Evolutionary conservation across 1,140 invertebrate species (phyloP).

Genomic region (Anastrepha ludens): DNA sequence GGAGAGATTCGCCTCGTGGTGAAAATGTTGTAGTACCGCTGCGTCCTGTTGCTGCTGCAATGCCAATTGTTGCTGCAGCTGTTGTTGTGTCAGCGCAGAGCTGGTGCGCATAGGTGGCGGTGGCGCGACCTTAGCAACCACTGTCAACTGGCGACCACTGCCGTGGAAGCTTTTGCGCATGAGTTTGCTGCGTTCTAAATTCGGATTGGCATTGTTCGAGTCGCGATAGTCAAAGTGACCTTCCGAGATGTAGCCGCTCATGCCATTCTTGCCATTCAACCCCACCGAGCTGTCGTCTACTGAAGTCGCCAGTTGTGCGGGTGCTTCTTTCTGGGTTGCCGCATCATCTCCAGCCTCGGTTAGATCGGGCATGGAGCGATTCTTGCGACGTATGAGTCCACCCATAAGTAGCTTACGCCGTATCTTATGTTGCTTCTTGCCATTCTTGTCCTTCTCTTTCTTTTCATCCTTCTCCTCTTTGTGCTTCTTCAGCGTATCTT

Average conservation of each 20-base stretch:
- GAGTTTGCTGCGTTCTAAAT: conserved; percentile 88
- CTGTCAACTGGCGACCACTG: conserved; percentile 86
- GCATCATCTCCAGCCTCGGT: conserved; percentile 81
- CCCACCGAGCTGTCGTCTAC: conserved; percentile 85
- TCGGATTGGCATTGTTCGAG: conserved; percentile 80
- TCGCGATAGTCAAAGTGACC: conserved; percentile 87
- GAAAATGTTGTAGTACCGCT: conserved; percentile 64
- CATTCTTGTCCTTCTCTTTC: conserved; percentile 82
- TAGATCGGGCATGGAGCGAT: conserved; percentile 92
- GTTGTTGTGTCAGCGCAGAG: conserved; percentile 76
- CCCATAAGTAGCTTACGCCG: conserved; percentile 91
- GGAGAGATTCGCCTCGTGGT: conserved; percentile 72
- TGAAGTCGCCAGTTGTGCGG: conserved; percentile 76
- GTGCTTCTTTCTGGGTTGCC: conserved; percentile 53
- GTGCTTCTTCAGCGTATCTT: conserved; percentile 78
- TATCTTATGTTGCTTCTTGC: conserved; percentile 94
- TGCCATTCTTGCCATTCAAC: conserved; percentile 77
- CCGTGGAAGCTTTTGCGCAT: conserved; percentile 93
- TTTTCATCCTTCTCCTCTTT: conserved; percentile 81
- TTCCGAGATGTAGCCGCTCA: conserved; percentile 90
- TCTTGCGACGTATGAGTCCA: conserved; percentile 89
- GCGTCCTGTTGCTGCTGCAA: conserved; percentile 64
- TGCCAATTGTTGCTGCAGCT: conserved; percentile 68
- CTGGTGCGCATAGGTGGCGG: conserved; percentile 90
- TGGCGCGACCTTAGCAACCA: conserved; percentile 87